These are phyloP conservation scores for Macrocentrus cingulum DNA, from an alignment of 1,140 invertebrate species.

Conservation along the genomic window DNA sequence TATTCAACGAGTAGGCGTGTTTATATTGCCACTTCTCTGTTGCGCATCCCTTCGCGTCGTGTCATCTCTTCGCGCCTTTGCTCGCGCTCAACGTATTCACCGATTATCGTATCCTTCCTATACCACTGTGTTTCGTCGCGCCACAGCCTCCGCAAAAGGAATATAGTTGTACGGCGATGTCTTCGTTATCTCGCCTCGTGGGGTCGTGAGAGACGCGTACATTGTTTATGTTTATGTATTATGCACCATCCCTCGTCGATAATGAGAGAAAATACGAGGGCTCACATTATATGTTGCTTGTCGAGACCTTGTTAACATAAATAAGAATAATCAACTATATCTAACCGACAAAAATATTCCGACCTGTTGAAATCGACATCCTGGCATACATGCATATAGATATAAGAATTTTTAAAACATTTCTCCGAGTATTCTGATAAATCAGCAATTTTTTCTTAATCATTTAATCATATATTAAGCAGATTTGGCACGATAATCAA, in stretches of 20 bases:
- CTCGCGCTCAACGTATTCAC: slow-evolving; percentile 18
- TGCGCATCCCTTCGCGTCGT: not conserved
- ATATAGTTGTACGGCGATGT: slow-evolving; percentile 22
- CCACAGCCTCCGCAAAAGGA: not conserved
- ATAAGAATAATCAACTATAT: too few species aligned
- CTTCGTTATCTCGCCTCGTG: slow-evolving; percentile 33
- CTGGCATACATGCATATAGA: too few species aligned
- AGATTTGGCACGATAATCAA: too few species aligned
- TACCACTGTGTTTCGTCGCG: slow-evolving; percentile 24
- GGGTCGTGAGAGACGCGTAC: slow-evolving; percentile 16
- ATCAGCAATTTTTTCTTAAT: too few species aligned
- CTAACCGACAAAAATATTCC: too few species aligned
- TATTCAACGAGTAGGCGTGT: slow-evolving; percentile 34
- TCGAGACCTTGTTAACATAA: too few species aligned
- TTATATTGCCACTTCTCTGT: slow-evolving; percentile 12
- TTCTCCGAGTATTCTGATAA: too few species aligned
- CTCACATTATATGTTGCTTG: slow-evolving; percentile 13
- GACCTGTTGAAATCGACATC: too few species aligned
- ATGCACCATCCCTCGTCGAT: slow-evolving; percentile 17
- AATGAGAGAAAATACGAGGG: slow-evolving; percentile 21
- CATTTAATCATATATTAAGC: too few species aligned
- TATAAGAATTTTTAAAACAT: too few species aligned
- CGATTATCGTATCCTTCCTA: slow-evolving; percentile 25
- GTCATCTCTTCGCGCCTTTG: slow-evolving; percentile 15
- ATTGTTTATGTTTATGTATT: slow-evolving; percentile 6